phyloP scores from a whole-genome alignment of 2,888 invertebrate genomes.

The Diaperis boleti region DNA sequence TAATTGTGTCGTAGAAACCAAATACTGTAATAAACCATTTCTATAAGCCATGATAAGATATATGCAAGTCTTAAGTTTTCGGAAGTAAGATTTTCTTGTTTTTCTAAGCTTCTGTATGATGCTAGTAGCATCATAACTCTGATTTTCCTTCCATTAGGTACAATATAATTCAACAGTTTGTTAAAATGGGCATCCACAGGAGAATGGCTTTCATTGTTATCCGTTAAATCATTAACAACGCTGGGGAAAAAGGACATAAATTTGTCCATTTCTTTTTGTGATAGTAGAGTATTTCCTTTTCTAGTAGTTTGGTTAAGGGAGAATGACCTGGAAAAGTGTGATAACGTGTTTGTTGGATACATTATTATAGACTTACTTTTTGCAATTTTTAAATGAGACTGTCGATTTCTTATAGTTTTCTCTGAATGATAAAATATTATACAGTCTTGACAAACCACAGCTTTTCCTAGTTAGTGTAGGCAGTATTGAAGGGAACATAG shows the following conservation, averaged over 20 bases:
- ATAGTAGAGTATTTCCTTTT: neutral
- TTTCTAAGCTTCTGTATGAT: conserved; percentile 76
- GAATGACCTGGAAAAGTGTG: neutral
- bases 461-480: no score
- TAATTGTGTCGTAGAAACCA: neutral
- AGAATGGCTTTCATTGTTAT: conserved; percentile 75
- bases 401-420: no score
- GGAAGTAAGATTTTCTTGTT: conserved; percentile 68
- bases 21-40: conserved; percentile 61
- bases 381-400: no score
- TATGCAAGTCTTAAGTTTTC: conserved; percentile 80
- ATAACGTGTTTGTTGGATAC: no score
- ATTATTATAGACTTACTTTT: no score
- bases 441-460: no score
- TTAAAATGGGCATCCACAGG: conserved; percentile 82
- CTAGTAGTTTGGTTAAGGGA: neutral
- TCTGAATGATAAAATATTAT: no score
- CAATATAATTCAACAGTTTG: conserved; percentile 88
- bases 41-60: conserved; percentile 90
- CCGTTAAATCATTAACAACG: conserved; percentile 80
- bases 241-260: conserved; percentile 80
- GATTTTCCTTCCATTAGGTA: conserved; percentile 86
- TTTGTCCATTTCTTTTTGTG: conserved; percentile 10
- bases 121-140: conserved; percentile 77
- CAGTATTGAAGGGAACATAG: no score